Base-by-base conservation (phyloP, 2,888 invertebrate species). In the Cancer borealis region DNA sequence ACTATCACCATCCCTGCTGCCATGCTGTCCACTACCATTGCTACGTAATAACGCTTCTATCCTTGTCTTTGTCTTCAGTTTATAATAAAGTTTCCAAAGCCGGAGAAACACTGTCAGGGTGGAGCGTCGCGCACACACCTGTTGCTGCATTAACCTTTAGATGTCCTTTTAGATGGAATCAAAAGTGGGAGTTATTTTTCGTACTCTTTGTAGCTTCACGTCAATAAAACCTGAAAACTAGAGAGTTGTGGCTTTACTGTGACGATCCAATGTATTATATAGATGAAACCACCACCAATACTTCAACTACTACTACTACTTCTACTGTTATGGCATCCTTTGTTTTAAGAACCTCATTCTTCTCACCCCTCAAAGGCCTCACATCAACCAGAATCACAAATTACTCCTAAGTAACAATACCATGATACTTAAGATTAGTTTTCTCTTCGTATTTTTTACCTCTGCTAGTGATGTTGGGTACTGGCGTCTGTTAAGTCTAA, bases 21-120 rank as follows among this genome's bases (percentile, higher is more conserved):
- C 91, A 12, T 91, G 90, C 26, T 91, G 54, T 84, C 54, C 91
- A 17, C 91, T 54, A 39, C 84, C 87, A 49, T n/a, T 21, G 21
- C 91, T 17, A 49, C 26, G 79, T 47, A 47, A 17, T 26, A 79
- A 39, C 26, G 90, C 60, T 90, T 54, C 54, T 8, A 17, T 49
- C 26, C 54, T 17, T 60, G n/a, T 54, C 47, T 26, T 84, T 17
- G 84, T 84, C 39, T n/a, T 84, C 39, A 39, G 39, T 39, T 84
- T n/a, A 84, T 84, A 39, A 39, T 84, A 84, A 79, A 79, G 30
- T 84, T 84, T 84, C 84, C 84, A 1, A 84, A 84, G 30, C n/a
- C 17, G 54, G 30, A 60, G 12, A 49, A 47, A 54, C 30, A 90
- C 26, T 89, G 54, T n/a, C 49, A 89, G 21, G 26, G 17, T 26